Percentiles rank a stretch among this genome's conserved stretches.
Evolutionary conservation across 30 jellyfish, hydroid and myxozoan species (phyloP).

Genomic region (Clytia hemisphaerica): DNA sequence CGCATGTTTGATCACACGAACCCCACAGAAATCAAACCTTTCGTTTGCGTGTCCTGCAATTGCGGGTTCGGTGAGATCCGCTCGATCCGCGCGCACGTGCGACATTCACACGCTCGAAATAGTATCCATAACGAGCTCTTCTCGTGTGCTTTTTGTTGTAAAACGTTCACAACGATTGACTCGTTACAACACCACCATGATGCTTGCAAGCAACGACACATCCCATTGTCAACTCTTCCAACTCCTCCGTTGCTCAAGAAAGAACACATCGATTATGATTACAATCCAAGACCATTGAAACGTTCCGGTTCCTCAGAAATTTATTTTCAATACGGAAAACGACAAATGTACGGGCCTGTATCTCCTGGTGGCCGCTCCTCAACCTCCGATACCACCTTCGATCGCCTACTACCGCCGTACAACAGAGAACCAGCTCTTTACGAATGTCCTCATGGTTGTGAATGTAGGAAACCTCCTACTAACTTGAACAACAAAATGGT

Average conservation of each 20-base stretch:
- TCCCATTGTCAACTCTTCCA: not conserved
- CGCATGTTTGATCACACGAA: constrained; percentile 7
- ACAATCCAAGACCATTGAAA: too few relatives aligned
- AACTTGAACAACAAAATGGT: not conserved
- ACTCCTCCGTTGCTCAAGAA: too few relatives aligned
- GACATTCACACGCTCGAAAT: constrained; percentile 91
- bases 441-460: too few relatives aligned
- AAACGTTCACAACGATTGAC: constrained; percentile 35
- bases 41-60: constrained; percentile 79
- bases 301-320: too few relatives aligned
- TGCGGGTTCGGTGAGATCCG: constrained; percentile 75
- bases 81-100: constrained; percentile 90
- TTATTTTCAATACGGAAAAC: too few relatives aligned
- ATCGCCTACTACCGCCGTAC: too few relatives aligned
- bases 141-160: constrained; percentile 74
- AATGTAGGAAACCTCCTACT: not conserved
- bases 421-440: too few relatives aligned
- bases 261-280: too few relatives aligned
- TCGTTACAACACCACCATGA: constrained; percentile 52
- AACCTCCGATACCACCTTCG: constrained; percentile 8
- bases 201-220: not conserved
- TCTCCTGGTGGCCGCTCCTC: not conserved
- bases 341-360: too few relatives aligned
- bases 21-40: constrained; percentile 51
- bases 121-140: constrained; percentile 50